Percentiles rank a stretch among this genome's conserved stretches.
These are phyloP conservation scores for Catocala sponsa DNA, from an alignment of 2,888 invertebrate species.

Conservation along the genomic window DNA sequence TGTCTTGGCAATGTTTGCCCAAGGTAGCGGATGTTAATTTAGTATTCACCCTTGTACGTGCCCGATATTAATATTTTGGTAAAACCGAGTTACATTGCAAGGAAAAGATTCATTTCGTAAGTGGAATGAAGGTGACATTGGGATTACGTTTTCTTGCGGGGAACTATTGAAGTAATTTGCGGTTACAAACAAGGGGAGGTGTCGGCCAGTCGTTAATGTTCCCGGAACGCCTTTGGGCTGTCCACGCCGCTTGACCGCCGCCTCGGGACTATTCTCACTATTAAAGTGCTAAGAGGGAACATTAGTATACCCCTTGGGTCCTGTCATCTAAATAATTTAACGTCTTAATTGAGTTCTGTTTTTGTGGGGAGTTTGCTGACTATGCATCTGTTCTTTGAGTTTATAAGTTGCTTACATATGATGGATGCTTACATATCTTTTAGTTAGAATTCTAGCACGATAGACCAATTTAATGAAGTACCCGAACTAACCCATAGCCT, in stretches of 20 bases:
- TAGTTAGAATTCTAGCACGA: too few species aligned
- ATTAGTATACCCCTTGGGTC: conserved; percentile 80
- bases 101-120: conserved; percentile 68
- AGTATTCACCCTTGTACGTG: conserved; percentile 82
- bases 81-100: conserved; percentile 40
- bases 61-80: conserved; percentile 83
- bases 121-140: conserved; percentile 52
- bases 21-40: conserved; percentile 87
- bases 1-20: conserved; percentile 84
- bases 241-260: conserved; percentile 79
- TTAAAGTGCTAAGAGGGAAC: conserved; percentile 86
- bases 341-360: conserved; percentile 79
- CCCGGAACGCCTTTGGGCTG: conserved; percentile 78
- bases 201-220: conserved; percentile 71
- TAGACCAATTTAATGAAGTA: too few species aligned
- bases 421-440: neutral
- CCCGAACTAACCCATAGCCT: too few species aligned
- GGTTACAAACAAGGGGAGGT: conserved; percentile 84
- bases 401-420: neutral
- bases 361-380: conserved; percentile 54
- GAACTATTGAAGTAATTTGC: conserved; percentile 82
- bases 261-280: conserved; percentile 74
- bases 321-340: conserved; percentile 84
- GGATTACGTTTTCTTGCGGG: conserved; percentile 54
- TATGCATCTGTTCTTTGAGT: conserved; percentile 13